Evolutionary conservation across 1,140 invertebrate species (phyloP), one percentile per base, ranked within the genome.

Genomic region (Procambarus clarkii): DNA sequence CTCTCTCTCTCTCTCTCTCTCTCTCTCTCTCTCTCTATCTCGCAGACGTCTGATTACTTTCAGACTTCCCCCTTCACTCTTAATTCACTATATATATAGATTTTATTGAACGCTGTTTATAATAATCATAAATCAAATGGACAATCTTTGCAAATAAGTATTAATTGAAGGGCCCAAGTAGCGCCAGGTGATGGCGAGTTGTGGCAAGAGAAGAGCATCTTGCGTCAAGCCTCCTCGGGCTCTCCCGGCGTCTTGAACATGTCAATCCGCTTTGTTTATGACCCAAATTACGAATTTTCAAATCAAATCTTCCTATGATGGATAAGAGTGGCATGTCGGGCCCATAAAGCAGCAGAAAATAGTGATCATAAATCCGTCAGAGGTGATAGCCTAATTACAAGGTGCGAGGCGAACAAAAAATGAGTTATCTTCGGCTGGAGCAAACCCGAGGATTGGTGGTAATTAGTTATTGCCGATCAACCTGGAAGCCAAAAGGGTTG

Each of bases 381-480:
- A 85, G 82, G 58, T 91, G 88, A 86, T 69, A 91, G 88, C 88
- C 82, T 91, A 91, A 91, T 91, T 91, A 91, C 88, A 91, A 91
- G 82, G 64, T 79, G 82, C n/a, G 54, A 69, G 58, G 88, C 69
- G 11, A 44, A 79, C 88, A 91, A 91, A 91, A 91, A 91, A 79
- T 91, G 82, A 91, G 24, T 84, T 91, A 86, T 91, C 69, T 86
- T 48, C 21, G 76, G 76, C 69, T 58, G 88, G 74, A 69, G 81
- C 76, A 85, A 91, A 91, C 81, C 71, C 76, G 82, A 85, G 88
- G 81, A 91, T 91, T 91, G 88, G 50, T 50, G 81, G 88, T 85
- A 91, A 91, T 91, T 91, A 91, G 88, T 86, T 91, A 91, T 91
- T 91, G 82, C 34, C 54, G 81, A 91, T 91, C 88, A 91, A 85